Percentiles rank a stretch among this genome's conserved stretches.
These are phyloP conservation scores for Cerceris rybyensis DNA, from an alignment of 2,888 invertebrate species.

Conservation along the genomic window DNA sequence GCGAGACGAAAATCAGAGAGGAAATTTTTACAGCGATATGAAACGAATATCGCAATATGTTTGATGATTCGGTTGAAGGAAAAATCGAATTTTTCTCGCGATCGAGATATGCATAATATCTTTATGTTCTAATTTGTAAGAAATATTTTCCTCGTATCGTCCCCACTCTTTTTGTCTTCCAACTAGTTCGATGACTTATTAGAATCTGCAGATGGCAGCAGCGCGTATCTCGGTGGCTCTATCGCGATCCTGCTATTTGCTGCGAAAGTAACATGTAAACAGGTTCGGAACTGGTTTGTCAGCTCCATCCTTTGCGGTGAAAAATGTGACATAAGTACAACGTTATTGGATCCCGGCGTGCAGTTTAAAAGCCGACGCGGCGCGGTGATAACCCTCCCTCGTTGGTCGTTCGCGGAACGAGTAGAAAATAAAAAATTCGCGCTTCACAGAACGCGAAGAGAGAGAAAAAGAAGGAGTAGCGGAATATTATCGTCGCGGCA, in stretches of 20 bases:
- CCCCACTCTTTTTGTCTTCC: constrained; percentile 7
- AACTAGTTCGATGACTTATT: background rate
- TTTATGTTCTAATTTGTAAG: background rate
- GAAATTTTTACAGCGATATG: no score
- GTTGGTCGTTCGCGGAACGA: no score
- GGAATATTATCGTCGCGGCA: background rate
- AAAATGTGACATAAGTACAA: constrained; percentile 24
- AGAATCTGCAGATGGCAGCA: constrained; percentile 40
- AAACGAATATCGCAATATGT: no score
- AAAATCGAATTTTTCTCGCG: no score
- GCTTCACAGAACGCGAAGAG: no score
- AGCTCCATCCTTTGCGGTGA: constrained; percentile 16
- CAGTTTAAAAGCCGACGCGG: constrained; percentile 9
- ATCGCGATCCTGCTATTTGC: background rate
- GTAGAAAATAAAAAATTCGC: no score
- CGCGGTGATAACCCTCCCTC: background rate
- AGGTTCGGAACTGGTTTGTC: constrained; percentile 45
- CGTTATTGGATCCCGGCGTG: background rate
- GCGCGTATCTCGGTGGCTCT: constrained; percentile 12
- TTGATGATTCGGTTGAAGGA: no score
- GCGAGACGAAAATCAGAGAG: no score
- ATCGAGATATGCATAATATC: no score
- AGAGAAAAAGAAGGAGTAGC: no score
- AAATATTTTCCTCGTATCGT: constrained; percentile 7
- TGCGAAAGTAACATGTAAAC: constrained; percentile 19